Conservation (phyloP, 2,888 invertebrate genomes). For the Rhingia rostrata region DNA sequence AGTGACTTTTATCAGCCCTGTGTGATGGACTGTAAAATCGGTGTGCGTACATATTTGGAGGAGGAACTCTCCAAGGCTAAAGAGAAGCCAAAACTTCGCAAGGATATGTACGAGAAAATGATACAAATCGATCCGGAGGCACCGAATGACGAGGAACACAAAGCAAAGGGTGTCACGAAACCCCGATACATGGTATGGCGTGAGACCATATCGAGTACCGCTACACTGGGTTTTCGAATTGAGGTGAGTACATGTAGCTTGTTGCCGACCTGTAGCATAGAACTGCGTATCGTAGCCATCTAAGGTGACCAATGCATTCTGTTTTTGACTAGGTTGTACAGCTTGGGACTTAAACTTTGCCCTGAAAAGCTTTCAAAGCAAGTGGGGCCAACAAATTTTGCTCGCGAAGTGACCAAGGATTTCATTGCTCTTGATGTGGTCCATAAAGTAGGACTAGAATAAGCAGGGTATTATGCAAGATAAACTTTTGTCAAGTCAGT, state of each 20-base stretch:
- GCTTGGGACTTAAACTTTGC: too few species aligned
- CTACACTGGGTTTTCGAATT: conserved; percentile 97
- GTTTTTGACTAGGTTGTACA: too few species aligned
- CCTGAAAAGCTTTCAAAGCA: too few species aligned
- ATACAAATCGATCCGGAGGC: conserved; percentile 95
- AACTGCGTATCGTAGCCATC: too few species aligned
- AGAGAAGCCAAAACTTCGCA: conserved; percentile 95
- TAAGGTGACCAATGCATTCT: too few species aligned
- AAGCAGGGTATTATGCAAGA: too few species aligned
- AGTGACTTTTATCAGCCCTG: conserved; percentile 96
- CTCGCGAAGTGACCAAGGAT: too few species aligned
- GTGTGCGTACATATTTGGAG: conserved; percentile 96
- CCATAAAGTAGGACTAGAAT: too few species aligned
- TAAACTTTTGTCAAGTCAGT: too few species aligned
- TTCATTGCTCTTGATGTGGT: too few species aligned
- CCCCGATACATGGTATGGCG: conserved; percentile 98
- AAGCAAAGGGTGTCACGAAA: conserved; percentile 95
- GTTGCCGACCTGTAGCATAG: too few species aligned
- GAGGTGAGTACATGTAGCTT: conserved; percentile 84
- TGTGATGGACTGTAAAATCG: conserved; percentile 98
- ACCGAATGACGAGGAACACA: conserved; percentile 94
- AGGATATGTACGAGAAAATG: conserved; percentile 99
- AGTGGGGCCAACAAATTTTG: too few species aligned
- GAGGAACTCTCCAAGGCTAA: conserved; percentile 97
- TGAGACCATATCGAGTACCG: conserved; percentile 98